Conservation (phyloP, 64 coral and sea anemone genomes). For the Trachythela sp. region DNA sequence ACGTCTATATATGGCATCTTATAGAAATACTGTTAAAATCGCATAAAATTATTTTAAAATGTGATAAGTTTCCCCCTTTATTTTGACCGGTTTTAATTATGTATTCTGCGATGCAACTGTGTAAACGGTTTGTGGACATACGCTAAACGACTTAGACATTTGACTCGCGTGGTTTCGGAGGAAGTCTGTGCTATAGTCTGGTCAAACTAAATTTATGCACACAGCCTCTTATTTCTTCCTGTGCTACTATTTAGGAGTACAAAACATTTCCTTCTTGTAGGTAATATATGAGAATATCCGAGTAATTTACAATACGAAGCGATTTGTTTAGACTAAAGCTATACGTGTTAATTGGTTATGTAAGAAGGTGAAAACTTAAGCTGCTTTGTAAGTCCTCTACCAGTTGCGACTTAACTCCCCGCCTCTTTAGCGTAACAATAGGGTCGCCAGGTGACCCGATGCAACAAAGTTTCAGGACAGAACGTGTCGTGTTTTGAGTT, state of each 20-base stretch:
- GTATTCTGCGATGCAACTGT: constrained; percentile 10
- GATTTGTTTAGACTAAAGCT: constrained; percentile 1
- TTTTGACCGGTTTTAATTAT: neutral
- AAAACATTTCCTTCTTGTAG: neutral
- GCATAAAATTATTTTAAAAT: neutral
- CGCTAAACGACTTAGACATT: constrained; percentile 18
- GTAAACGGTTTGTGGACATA: constrained; percentile 15
- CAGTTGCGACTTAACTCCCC: neutral
- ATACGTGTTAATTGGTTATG: constrained; percentile 22
- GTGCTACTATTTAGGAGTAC: neutral
- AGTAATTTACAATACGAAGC: neutral
- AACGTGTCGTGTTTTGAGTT: neutral
- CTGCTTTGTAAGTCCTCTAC: constrained; percentile 6
- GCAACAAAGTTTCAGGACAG: neutral
- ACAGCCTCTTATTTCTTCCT: neutral
- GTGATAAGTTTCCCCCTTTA: neutral
- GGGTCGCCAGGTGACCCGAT: neutral
- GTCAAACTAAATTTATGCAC: neutral
- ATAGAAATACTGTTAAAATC: neutral
- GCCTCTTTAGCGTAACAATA: neutral
- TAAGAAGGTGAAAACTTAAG: constrained; percentile 9
- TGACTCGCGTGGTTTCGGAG: neutral
- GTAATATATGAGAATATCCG: neutral
- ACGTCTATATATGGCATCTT: neutral
- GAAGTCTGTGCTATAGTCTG: neutral